Percentiles rank a stretch among this genome's conserved stretches.
Conservation (phyloP, 2,113 vertebrate species). For the Tiliqua scincoides region DNA sequence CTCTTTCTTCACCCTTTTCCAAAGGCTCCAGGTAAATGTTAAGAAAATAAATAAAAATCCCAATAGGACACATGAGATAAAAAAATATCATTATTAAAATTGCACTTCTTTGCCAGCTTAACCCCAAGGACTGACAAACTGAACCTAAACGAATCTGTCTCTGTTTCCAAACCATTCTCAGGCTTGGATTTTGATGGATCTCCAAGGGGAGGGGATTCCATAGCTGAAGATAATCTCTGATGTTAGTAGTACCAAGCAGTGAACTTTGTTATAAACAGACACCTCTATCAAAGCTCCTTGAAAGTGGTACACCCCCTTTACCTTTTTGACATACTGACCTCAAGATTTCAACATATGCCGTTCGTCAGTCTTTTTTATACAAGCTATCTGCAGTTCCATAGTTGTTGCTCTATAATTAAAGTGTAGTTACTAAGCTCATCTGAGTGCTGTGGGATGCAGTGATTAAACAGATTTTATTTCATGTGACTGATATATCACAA, state of each 20-base stretch:
- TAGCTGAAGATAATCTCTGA: neutral
- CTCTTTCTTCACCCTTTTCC: neutral
- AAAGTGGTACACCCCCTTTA: neutral
- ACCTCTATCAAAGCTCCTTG: neutral
- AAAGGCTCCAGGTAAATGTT: neutral
- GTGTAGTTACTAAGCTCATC: conserved; percentile 31
- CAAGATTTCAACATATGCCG: neutral
- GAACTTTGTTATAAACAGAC: neutral
- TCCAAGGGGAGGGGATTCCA: neutral
- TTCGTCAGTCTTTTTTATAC: neutral
- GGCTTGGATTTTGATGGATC: neutral
- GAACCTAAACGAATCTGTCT: neutral
- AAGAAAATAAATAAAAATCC: neutral
- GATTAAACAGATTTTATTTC: conserved; percentile 50
- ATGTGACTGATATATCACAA: conserved; percentile 69
- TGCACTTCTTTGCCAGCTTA: neutral
- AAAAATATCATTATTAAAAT: neutral
- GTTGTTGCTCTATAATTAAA: conserved; percentile 24
- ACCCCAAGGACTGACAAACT: neutral
- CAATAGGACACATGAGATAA: neutral
- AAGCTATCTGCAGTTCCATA: conserved; percentile 7
- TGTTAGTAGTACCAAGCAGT: neutral
- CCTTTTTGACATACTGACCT: neutral
- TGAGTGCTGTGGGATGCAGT: conserved; percentile 24
- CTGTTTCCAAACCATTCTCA: neutral